Base-by-base conservation (phyloP, 2,113 vertebrate species). In the Ariopsis seemanni region DNA sequence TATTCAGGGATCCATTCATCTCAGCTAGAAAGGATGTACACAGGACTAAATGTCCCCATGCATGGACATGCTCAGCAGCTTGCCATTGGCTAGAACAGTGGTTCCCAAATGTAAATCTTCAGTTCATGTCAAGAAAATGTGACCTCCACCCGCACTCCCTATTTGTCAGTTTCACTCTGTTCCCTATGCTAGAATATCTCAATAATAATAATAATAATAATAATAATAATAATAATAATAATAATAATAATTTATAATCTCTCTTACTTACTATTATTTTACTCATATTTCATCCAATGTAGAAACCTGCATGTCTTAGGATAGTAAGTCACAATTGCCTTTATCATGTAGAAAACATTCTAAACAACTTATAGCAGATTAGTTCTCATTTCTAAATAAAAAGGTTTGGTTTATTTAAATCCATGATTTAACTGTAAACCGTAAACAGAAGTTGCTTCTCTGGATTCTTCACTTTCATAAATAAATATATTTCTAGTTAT, bases 81-180 rank as follows among this genome's bases (percentile, higher is more conserved):
- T 78, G 25, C 74, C 72, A 75, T 15, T 30, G 58, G 25, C 57
- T 53, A 27, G 57, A 30, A 18, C 17, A 2, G 8, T 58, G 18
- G 65, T 48, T 80, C 75, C 50, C 77, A 58, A 81, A 58, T 12
- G 53, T 80, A 86, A 86, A 80, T 80, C 50, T 69, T 17, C 62
- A 48, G 22, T n/a, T 57, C 53, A 27, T 60, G 30, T 53, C 25
- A 79, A 22, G 14, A 58, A 67, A 71, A 58, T 52, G 2, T 55
- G 67, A 71, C 65, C 53, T 72, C 17, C 8, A 27, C 7, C 58
- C 20, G 0, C 7, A 80, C 30, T 18, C n/a, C 12, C 18, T 18
- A 15, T 30, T 5, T 58, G 20, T 58, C 17, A 25, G 34, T 58
- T n/a, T 82, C 25, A 60, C 22, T 74, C 7, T 48, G 65, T 78